phyloP scores from a whole-genome alignment of 2,888 invertebrate species.

The Julus scanicus region DNA sequence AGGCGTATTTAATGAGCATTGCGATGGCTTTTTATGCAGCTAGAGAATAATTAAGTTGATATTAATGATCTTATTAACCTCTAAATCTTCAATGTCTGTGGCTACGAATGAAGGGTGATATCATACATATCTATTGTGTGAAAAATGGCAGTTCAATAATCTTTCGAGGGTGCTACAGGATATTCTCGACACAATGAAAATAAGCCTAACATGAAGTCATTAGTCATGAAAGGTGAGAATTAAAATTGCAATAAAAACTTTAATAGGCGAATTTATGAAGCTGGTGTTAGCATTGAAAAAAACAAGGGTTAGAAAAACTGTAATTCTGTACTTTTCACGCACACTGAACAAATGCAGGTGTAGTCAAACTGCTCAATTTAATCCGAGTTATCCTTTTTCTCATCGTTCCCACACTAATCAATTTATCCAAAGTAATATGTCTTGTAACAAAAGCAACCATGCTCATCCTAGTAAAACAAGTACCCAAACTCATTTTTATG shows the following conservation, averaged over 20 bases:
- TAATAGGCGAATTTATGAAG: too few relatives aligned
- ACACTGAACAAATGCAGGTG: too few relatives aligned
- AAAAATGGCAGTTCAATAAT: neutral
- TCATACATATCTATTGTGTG: neutral
- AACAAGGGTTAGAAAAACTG: too few relatives aligned
- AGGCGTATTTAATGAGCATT: neutral
- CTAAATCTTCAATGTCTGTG: neutral
- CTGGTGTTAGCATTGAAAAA: too few relatives aligned
- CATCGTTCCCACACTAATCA: too few relatives aligned
- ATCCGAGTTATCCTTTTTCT: too few relatives aligned
- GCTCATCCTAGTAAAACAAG: neutral
- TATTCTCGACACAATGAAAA: neutral
- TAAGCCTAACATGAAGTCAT: constrained; percentile 1
- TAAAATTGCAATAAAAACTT: neutral
- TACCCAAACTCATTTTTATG: too few relatives aligned
- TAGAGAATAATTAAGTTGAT: neutral
- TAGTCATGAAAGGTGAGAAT: neutral
- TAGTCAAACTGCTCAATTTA: neutral
- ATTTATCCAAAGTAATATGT: too few relatives aligned
- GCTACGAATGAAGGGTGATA: neutral
- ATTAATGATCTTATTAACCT: neutral
- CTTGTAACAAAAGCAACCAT: neutral
- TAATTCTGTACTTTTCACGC: too few relatives aligned
- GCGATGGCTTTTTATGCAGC: neutral
- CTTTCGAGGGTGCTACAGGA: neutral